Base-by-base conservation (phyloP, 2,888 invertebrate species). In the Agrochola litura region DNA sequence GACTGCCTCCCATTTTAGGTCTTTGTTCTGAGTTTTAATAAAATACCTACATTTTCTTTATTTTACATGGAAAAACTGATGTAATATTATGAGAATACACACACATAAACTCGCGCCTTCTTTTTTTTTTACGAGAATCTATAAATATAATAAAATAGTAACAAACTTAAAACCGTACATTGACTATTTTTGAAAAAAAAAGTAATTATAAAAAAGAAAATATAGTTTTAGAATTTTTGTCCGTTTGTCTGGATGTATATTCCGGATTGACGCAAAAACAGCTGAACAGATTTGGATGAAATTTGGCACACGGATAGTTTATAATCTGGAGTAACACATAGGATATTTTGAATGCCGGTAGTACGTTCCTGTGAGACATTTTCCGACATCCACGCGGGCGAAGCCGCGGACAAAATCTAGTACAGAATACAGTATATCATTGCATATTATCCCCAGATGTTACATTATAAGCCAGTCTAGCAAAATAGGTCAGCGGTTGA, bases 401-500 rank as follows among this genome's bases (percentile, higher is more conserved):
- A 49, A 16, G 6, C 49, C 49, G 46, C 46, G 14, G 14, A 10
- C 14, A n/a, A 56, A 56, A 56, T 1, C n/a, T 56, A 8, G 30
- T 49, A 30, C 14, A 22, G 30, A 68, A 64, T 81, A 54, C 46
- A 54, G 0, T 54, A 25, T 64, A 37, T 68, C n/a, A 56, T 58
- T 56, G 30, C 56, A 56, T 49, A 73, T 56, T 49, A 49, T 74
- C 46, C 19, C 6, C 68, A 79, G 54, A 60, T 82, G 82, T 49
- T 82, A 54, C 82, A 65, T 41, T 60, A 68, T 30, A 69, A 76
- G 25, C 25, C 68, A 30, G 64, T 65, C 14, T 37, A 49, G 68
- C n/a, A 76, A 80, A 80, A 80, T 80, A 82, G 76, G 82, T 80
- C 58, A 80, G 58, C 41, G 37, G 82, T 64, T 56, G 41, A 81